A percentile compares a stretch with the other conserved stretches of the same genome.
Evolutionary conservation across 92 coral and sea anemone species (phyloP).

Genomic region (Palythoa heliodiscus): DNA sequence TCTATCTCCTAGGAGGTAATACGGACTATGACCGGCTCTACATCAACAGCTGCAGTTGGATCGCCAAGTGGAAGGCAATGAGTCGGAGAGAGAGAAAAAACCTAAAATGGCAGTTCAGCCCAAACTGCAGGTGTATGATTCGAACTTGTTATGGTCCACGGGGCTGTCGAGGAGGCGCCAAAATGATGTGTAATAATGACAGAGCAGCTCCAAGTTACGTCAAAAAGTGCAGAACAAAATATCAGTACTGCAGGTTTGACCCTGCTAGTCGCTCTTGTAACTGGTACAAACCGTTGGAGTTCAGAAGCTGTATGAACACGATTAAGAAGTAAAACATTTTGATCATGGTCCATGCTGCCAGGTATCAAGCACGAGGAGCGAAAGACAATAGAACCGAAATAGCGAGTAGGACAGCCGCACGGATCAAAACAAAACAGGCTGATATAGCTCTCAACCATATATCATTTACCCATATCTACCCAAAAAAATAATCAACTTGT

Average conservation of each 20-base stretch:
- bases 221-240: constrained; percentile 60
- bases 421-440: no score
- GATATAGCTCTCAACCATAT: no score
- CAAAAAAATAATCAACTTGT: no score
- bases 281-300: constrained; percentile 50
- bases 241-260: constrained; percentile 72
- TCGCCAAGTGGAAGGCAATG: constrained; percentile 74
- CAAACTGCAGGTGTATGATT: constrained; percentile 82
- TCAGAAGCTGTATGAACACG: constrained; percentile 32
- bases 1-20: constrained; percentile 86
- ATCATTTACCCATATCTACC: no score
- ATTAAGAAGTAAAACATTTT: background rate
- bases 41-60: constrained; percentile 80
- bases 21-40: constrained; percentile 70
- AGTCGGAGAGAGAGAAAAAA: constrained; percentile 85
- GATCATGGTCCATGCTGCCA: no score
- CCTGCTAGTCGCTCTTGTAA: constrained; percentile 50
- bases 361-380: no score
- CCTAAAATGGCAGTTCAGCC: constrained; percentile 75
- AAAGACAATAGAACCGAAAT: no score
- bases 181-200: constrained; percentile 45
- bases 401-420: no score
- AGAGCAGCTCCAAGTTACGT: constrained; percentile 42
- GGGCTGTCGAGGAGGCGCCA: constrained; percentile 55
- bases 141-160: constrained; percentile 73